phyloP scores from a whole-genome alignment of 2,113 vertebrate species.

The Hippocampus barbouri region DNA sequence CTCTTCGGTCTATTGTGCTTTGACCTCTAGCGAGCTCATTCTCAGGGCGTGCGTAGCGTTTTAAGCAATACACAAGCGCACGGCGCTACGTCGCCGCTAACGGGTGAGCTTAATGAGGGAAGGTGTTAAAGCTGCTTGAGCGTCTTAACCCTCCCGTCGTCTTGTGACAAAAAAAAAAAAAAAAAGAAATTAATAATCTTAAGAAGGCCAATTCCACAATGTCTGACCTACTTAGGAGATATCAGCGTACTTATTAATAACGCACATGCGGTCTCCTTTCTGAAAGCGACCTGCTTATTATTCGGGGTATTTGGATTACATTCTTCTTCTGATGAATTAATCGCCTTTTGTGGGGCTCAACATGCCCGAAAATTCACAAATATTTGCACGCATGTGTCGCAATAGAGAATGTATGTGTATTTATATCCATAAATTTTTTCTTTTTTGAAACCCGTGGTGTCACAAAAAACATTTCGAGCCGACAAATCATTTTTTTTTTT shows the following conservation, averaged over 20 bases:
- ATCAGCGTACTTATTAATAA: not conserved
- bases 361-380: not conserved
- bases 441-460: not conserved
- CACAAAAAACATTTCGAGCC: too few relatives aligned
- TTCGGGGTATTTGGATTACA: not conserved
- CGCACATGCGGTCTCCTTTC: slow-evolving; percentile 3
- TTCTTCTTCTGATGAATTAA: not conserved
- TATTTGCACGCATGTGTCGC: not conserved
- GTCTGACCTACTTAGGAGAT: slow-evolving; percentile 34
- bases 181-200: not conserved
- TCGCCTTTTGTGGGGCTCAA: not conserved
- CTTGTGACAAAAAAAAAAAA: slow-evolving; percentile 11
- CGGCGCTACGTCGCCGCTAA: slow-evolving; percentile 13
- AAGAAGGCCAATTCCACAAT: slow-evolving; percentile 10
- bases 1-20: slow-evolving; percentile 31
- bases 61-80: slow-evolving; percentile 10
- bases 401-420: too few relatives aligned
- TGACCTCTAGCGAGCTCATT: slow-evolving; percentile 60
- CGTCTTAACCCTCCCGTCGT: not conserved
- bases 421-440: not conserved
- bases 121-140: slow-evolving; percentile 12
- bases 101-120: slow-evolving; percentile 11
- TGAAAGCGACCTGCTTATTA: slow-evolving; percentile 3
- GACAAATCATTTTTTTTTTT: too few relatives aligned
- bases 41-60: slow-evolving; percentile 10